phyloP scores from a whole-genome alignment of 1,140 invertebrate species.

The Bombyx mandarina region DNA sequence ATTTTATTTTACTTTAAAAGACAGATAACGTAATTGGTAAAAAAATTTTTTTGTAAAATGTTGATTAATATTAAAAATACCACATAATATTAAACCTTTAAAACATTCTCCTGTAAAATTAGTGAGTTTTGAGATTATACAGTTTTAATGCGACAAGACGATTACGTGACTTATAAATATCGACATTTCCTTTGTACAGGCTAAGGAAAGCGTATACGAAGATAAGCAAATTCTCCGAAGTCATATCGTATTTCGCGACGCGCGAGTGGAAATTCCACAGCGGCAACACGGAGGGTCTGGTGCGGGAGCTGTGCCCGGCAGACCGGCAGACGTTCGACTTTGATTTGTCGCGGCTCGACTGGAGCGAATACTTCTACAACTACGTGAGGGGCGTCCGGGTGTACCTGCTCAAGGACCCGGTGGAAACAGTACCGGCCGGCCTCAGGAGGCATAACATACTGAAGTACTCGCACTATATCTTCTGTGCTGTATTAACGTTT shows the following conservation, averaged over 20 bases:
- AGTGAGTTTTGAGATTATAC: too few relatives aligned
- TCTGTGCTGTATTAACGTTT: conserved; percentile 1
- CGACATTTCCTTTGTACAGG: conserved; percentile 53
- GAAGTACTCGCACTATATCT: conserved; percentile 29
- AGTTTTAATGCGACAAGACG: too few relatives aligned
- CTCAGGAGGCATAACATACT: conserved; percentile 28
- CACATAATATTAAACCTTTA: too few relatives aligned
- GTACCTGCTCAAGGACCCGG: conserved; percentile 75
- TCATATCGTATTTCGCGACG: conserved; percentile 80
- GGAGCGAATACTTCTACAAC: conserved; percentile 72
- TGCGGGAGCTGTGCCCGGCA: conserved; percentile 51
- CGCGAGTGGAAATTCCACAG: conserved; percentile 81
- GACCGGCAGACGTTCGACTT: conserved; percentile 76
- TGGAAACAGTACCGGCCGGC: conserved; percentile 58
- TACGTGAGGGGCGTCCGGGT: conserved; percentile 73
- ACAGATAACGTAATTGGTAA: too few relatives aligned
- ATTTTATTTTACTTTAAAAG: too few relatives aligned
- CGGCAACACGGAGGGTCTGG: conserved; percentile 72
- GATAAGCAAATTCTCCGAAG: conserved; percentile 79
- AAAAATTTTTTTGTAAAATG: too few relatives aligned
- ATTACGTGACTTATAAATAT: too few relatives aligned
- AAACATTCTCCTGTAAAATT: too few relatives aligned
- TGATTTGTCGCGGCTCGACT: conserved; percentile 72
- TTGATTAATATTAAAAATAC: too few relatives aligned
- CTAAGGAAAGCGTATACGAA: conserved; percentile 81